Percentiles rank a stretch among this genome's conserved stretches.
phyloP scores from a whole-genome alignment of 2,797 vertebrate genomes.

The Liparis tanakae region DNA sequence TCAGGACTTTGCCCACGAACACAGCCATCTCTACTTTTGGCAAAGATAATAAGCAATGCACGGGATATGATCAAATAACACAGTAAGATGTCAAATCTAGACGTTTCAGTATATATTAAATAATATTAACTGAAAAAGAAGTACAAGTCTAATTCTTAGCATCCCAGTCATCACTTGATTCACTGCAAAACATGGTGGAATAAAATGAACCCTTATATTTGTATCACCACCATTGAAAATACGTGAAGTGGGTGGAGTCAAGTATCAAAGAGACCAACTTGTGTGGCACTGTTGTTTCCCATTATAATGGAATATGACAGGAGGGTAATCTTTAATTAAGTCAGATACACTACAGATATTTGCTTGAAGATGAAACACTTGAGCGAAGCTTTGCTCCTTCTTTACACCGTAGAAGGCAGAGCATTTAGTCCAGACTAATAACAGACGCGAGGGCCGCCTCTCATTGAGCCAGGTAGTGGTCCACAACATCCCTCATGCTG shows the following conservation, averaged over 20 bases:
- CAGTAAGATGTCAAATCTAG: neutral
- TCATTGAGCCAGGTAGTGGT: slow-evolving; percentile 42
- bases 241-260: slow-evolving; percentile 9
- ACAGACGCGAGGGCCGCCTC: slow-evolving; percentile 58
- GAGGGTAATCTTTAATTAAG: slow-evolving; percentile 31
- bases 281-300: slow-evolving; percentile 22
- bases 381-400: slow-evolving; percentile 47
- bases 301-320: slow-evolving; percentile 45
- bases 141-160: neutral
- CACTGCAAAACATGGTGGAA: neutral
- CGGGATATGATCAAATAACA: neutral
- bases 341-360: slow-evolving; percentile 54
- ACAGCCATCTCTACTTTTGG: neutral
- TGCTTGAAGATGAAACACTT: slow-evolving; percentile 44
- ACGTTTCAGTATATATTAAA: neutral
- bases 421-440: slow-evolving; percentile 66
- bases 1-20: neutral
- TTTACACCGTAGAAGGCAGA: slow-evolving; percentile 53
- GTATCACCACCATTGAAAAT: neutral
- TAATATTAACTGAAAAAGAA: neutral
- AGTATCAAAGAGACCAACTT: slow-evolving; percentile 17
- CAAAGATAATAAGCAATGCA: neutral
- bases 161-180: neutral
- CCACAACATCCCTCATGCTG: slow-evolving; percentile 25
- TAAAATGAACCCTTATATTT: neutral